Conservation (phyloP, 2,888 invertebrate species). For the Liopterus haemorrhoidalis region DNA sequence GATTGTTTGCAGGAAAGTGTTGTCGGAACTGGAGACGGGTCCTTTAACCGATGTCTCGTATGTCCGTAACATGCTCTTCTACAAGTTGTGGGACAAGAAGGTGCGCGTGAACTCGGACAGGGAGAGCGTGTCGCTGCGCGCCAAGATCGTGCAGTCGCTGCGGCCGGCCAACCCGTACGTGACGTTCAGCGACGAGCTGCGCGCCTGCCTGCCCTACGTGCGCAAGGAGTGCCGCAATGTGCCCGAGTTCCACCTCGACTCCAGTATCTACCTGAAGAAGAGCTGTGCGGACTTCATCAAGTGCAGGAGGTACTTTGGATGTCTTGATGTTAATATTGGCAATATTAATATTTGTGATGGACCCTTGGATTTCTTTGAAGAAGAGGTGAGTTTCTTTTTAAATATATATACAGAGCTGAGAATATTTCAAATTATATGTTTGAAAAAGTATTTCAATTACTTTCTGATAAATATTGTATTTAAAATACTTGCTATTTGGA, state of each 20-base stretch:
- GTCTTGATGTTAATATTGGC: constrained; percentile 4
- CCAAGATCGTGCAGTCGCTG: constrained; percentile 4
- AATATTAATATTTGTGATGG: constrained; percentile 9
- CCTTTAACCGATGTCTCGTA: constrained; percentile 13
- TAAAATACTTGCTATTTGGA: no score
- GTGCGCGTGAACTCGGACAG: constrained; percentile 7
- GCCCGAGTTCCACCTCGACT: constrained; percentile 11
- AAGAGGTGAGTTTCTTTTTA: constrained; percentile 10
- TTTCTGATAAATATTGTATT: no score
- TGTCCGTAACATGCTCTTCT: constrained; percentile 17
- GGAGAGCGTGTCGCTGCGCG: background rate
- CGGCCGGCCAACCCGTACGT: constrained; percentile 9
- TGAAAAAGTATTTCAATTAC: no score
- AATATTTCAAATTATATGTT: no score
- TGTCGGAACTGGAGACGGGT: constrained; percentile 14
- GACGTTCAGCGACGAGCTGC: constrained; percentile 3
- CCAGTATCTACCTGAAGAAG: constrained; percentile 13
- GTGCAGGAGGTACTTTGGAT: constrained; percentile 7
- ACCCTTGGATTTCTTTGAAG: constrained; percentile 9
- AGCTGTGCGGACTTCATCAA: constrained; percentile 13
- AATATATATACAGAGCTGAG: background rate
- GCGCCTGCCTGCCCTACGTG: constrained; percentile 7
- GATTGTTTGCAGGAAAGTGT: constrained; percentile 13
- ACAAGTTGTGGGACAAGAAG: constrained; percentile 17
- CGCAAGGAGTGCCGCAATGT: constrained; percentile 8